phyloP scores from a whole-genome alignment of 2,888 invertebrate species.

The Melitaea athalia region DNA sequence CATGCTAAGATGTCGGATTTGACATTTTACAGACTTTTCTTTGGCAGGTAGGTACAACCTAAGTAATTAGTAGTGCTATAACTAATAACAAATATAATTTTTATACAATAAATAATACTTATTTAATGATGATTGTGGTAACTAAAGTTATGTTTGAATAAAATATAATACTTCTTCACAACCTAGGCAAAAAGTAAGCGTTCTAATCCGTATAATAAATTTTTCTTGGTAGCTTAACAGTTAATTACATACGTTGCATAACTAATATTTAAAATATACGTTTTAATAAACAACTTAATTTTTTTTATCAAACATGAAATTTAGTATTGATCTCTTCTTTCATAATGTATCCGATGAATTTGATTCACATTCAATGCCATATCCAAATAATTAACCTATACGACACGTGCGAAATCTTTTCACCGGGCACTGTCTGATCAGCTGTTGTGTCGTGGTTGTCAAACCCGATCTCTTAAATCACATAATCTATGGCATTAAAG shows the following conservation, averaged over 20 bases:
- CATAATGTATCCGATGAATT: background rate
- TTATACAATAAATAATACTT: too few species aligned
- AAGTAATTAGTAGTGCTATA: background rate
- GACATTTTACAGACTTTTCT: background rate
- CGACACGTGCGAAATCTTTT: background rate
- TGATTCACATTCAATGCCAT: background rate
- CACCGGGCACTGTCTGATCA: background rate
- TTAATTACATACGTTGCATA: too few species aligned
- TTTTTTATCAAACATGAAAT: background rate
- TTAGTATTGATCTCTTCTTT: background rate
- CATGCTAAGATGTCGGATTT: slow-evolving; percentile 6
- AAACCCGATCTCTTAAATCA: slow-evolving; percentile 8
- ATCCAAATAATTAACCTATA: background rate
- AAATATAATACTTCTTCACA: slow-evolving; percentile 1
- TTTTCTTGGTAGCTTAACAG: background rate
- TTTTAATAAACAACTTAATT: background rate
- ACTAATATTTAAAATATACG: background rate
- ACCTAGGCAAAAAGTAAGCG: background rate
- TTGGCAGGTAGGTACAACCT: background rate
- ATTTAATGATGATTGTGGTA: background rate
- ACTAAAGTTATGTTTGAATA: background rate
- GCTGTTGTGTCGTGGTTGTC: background rate
- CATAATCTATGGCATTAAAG: slow-evolving; percentile 2
- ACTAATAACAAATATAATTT: background rate
- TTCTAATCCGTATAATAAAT: background rate